Base-by-base conservation (phyloP, 2,888 invertebrate species). In the Crepidodera aurea region DNA sequence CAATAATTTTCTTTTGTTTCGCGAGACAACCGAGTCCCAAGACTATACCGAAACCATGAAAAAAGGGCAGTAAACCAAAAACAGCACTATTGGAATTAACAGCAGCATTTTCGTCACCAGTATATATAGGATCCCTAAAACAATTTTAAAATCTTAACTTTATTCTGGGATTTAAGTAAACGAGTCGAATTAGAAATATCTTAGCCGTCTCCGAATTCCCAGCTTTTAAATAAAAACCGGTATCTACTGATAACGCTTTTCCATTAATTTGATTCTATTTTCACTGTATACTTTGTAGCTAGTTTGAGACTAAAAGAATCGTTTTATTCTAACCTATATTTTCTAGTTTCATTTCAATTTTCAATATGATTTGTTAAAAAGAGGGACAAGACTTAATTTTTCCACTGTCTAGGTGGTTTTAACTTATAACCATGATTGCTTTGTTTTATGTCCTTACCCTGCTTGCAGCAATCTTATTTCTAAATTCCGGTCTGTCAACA, bases 401-500 rank as follows among this genome's bases (percentile, higher is more conserved):
- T n/a, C n/a, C n/a, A 3, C 16, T 12, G 34, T 37, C n/a, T 22
- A 1, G 7, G 3, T 13, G 4, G 10, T 19, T 37, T 19, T 2
- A 18, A 12, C 12, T 12, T 13, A 37, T 16, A 22, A 40, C n/a
- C 7, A 22, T 48, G 37, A 40, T 8, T 7, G n/a, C n/a, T n/a
- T n/a, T n/a, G n/a, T n/a, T n/a, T n/a, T n/a, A n/a, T n/a, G n/a
- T n/a, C n/a, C 48, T 64, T 51, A 67, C 67, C 62, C 51, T 1
- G 61, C 55, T n/a, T 70, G 69, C 12, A 56, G 25, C 10, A 64
- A 37, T 32, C 68, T 58, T 5, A 58, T 51, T 15, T 65, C 25
- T n/a, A 75, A 34, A 56, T 88, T 89, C 56, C 82, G 78, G 75
- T 89, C 87, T 2, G 87, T 85, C 40, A 89, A 76, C 78, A 85